Evolutionary conservation across 2,113 vertebrate genomes (phyloP).

Genomic region (Ctenomys sociabilis): DNA sequence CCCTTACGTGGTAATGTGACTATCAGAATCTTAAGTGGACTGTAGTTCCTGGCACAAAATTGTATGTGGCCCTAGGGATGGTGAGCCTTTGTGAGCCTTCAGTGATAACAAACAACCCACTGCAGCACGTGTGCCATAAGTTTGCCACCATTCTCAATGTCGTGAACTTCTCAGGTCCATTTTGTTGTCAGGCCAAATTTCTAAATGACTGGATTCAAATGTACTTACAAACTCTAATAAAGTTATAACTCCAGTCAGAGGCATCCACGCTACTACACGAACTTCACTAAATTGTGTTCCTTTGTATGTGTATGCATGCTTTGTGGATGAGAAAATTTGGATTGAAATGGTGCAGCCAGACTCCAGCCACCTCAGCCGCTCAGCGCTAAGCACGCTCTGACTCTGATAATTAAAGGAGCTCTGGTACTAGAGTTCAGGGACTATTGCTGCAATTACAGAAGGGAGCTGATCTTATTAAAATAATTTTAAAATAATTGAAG

Average conservation of each 20-base stretch:
- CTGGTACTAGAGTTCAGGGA: not conserved
- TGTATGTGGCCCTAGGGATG: not conserved
- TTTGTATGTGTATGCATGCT: too few relatives aligned
- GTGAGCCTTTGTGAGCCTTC: not conserved
- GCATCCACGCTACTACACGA: not conserved
- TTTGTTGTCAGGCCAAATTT: not conserved
- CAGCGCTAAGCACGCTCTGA: not conserved
- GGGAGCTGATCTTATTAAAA: slow-evolving; percentile 31
- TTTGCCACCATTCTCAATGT: not conserved
- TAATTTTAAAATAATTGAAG: not conserved
- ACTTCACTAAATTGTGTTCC: not conserved
- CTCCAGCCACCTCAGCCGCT: not conserved
- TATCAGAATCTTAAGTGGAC: not conserved
- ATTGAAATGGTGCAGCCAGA: not conserved
- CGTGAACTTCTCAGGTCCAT: not conserved
- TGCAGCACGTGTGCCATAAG: not conserved
- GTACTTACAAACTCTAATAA: not conserved
- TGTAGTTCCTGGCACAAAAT: not conserved
- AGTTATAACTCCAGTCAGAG: not conserved
- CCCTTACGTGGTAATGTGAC: not conserved
- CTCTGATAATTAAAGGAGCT: slow-evolving; percentile 20
- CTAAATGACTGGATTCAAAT: not conserved
- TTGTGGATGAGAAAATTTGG: not conserved
- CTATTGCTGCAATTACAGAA: not conserved
- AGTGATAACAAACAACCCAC: not conserved